Evolutionary conservation across 2,888 invertebrate genomes (phyloP), one percentile per base, ranked within the genome.

Genomic region (Mongoloraphidia duomilia): DNA sequence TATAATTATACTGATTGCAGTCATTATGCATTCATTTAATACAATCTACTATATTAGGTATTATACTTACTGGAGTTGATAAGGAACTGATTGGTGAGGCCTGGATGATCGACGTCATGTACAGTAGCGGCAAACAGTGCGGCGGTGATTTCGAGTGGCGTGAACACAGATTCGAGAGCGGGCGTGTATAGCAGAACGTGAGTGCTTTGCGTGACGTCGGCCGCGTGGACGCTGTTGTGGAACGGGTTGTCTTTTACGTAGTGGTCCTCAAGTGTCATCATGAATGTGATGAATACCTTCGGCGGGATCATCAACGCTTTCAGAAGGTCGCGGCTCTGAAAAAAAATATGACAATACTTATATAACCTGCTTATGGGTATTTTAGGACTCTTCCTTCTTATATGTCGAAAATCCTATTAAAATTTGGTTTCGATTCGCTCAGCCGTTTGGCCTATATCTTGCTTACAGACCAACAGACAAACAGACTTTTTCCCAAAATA

Each of bases 101-200:
- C 98, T 46, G 97, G 97, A 76, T 98, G 98, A 73, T 98, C 97
- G 48, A 98, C 97, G 69, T 98, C 98, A 70, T 98, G 98, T 61
- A 98, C 90, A 61, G 96, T 94, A 50, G 96, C 95, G 47, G 97
- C 96, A 68, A 97, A 97, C 51, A 98, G 76, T 33, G 97, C 96
- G 9, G 97, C 90, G 63, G 95, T 84, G 57, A 93, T 82, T 72
- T 98, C 98, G 59, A 98, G 70, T 49, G 95, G 93, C 47, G 96
- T 94, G 72, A 98, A 98, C 52, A 98, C 96, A 58, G 93, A 92
- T 80, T 96, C 93, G 54, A 97, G 79, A 51, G 96, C 96, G 50
- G 95, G 93, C 52, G 94, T 93, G 70, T 92, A 90, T 60, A 98
- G 83, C 60, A 98, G 80, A 57, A 94, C 93, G 69, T 97, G 87